Conservation (phyloP, 1,140 invertebrate species). For the Arion vulgaris region DNA sequence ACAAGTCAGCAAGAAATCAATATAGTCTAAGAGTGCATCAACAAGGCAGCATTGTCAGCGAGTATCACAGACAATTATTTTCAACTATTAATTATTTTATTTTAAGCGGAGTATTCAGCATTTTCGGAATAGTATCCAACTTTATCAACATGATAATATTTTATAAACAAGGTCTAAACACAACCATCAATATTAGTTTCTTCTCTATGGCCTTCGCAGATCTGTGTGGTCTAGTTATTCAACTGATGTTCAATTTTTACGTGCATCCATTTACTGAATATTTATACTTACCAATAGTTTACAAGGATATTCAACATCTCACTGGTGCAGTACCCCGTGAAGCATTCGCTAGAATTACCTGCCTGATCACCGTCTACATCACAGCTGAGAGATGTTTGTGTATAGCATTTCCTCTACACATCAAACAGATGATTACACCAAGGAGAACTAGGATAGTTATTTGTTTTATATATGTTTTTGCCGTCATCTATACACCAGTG, state of each 20-base stretch:
- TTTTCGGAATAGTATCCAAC: background rate
- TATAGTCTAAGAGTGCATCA: too few species aligned
- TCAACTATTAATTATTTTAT: background rate
- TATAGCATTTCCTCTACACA: background rate
- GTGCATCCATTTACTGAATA: background rate
- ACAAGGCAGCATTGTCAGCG: background rate
- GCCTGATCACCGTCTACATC: constrained; percentile 4
- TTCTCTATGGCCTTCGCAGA: background rate
- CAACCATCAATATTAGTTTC: background rate
- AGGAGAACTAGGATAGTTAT: background rate
- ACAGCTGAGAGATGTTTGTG: constrained; percentile 2
- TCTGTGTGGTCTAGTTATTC: background rate
- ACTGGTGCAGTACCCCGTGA: background rate
- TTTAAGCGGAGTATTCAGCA: background rate
- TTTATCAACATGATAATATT: background rate
- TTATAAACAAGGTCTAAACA: background rate
- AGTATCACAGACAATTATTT: background rate
- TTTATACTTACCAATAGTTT: background rate
- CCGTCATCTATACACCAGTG: background rate
- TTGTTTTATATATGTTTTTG: background rate
- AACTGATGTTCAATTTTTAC: background rate
- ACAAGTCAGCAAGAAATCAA: too few species aligned
- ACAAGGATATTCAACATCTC: background rate
- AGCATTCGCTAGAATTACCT: background rate
- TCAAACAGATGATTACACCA: constrained; percentile 4